Evolutionary conservation across 2,113 vertebrate genomes (phyloP), one percentile per base, ranked within the genome.

Genomic region (Cnemophilus loriae): DNA sequence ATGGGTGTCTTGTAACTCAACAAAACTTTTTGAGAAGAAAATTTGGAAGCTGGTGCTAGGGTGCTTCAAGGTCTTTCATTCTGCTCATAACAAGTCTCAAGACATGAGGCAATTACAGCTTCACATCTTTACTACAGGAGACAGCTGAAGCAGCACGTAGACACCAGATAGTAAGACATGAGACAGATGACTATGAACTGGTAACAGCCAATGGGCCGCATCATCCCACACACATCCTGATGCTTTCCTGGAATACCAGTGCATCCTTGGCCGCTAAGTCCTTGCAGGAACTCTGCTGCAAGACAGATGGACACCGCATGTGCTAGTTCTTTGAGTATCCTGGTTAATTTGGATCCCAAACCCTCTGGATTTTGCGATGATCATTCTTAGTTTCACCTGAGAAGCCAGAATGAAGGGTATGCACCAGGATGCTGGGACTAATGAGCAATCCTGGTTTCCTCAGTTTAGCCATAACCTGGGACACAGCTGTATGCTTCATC

Each of bases 161-260:
- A n/a, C 53, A 56, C 10, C 46, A 65, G 18, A 28, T 0, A 77
- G 46, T 27, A 53, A 79, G 83, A 33, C 19, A 5, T 20, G 13
- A 59, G 63, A 35, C 27, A 78, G 47, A 33, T 30, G 52, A 26
- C 41, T 76, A 33, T 55, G 73, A 55, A 30, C 16, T 57, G n/a
- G 1, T 53, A 35, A 8, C 13, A 47, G 24, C 32, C 33, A 30
- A 1, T 21, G 32, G 16, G 28, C n/a, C 5, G 0, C 6, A 8
- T 42, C 39, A 37, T 75, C 42, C 55, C 3, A 0, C 7, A 75
- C 52, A 27, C 16, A 15, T 60, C 41, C 24, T 82, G 26, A 49
- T 64, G 10, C 30, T 35, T 70, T 73, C 24, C 41, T 69, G 46
- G 49, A 86, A 39, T 18, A 41, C 18, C 5, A 3, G 7, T 9